Conservation (phyloP, 2,888 invertebrate species). For the Balanococcus diminutus region DNA sequence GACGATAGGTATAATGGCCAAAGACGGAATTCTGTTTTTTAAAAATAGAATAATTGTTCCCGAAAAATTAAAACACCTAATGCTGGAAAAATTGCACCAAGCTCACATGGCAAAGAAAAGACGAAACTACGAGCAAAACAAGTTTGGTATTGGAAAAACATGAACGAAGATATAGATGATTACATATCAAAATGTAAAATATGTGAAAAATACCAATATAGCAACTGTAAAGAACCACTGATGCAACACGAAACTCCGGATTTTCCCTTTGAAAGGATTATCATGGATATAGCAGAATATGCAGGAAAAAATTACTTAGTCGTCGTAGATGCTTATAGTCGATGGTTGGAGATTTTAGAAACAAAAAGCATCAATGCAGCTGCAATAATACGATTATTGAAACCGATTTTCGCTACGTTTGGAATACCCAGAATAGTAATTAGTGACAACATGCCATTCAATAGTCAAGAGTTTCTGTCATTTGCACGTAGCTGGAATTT, state of each 20-base stretch:
- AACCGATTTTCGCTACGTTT: not conserved
- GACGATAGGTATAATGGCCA: not conserved
- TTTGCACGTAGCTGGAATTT: slow-evolving; percentile 58
- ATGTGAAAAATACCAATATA: slow-evolving; percentile 55
- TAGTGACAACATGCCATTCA: slow-evolving; percentile 59
- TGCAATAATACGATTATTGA: not conserved
- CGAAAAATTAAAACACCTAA: not conserved
- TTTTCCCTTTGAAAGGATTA: slow-evolving; percentile 59
- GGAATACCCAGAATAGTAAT: slow-evolving; percentile 57
- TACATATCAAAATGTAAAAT: slow-evolving; percentile 57
- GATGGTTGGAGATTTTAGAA: slow-evolving; percentile 57
- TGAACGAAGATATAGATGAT: slow-evolving; percentile 57
- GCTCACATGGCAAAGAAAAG: slow-evolving; percentile 57
- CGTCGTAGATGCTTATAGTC: slow-evolving; percentile 58
- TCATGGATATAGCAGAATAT: slow-evolving; percentile 59
- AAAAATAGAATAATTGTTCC: slow-evolving; percentile 56
- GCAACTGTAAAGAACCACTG: slow-evolving; percentile 58
- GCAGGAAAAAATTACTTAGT: slow-evolving; percentile 58
- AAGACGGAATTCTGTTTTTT: slow-evolving; percentile 6
- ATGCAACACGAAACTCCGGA: slow-evolving; percentile 58
- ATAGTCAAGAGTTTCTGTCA: slow-evolving; percentile 56
- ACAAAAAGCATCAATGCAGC: not conserved
- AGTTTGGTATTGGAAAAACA: slow-evolving; percentile 57
- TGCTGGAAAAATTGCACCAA: slow-evolving; percentile 56
- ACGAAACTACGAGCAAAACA: slow-evolving; percentile 56